phyloP scores from a whole-genome alignment of 2,113 vertebrate species.

The Microcebus lehilahytsara region DNA sequence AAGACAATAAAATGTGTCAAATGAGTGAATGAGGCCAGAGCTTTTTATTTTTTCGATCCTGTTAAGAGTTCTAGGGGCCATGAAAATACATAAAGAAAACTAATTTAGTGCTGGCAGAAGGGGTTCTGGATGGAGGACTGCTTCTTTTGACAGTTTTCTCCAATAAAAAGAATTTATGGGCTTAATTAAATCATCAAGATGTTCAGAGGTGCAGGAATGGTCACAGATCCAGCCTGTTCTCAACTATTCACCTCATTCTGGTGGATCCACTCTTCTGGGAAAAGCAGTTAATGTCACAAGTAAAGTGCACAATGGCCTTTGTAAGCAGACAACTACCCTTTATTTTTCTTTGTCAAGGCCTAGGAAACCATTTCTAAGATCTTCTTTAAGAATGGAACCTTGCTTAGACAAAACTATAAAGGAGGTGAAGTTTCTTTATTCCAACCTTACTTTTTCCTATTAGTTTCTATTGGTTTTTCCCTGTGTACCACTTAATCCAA shows the following conservation, averaged over 20 bases:
- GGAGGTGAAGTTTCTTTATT: neutral
- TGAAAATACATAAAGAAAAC: slow-evolving; percentile 22
- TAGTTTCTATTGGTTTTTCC: slow-evolving; percentile 11
- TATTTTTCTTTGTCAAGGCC: neutral
- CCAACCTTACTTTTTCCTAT: neutral
- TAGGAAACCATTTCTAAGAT: neutral
- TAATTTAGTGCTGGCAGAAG: slow-evolving; percentile 2
- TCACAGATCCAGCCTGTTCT: neutral
- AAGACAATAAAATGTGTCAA: slow-evolving; percentile 19
- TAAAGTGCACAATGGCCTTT: neutral
- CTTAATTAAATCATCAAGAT: slow-evolving; percentile 48
- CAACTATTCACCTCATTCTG: neutral
- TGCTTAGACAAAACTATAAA: neutral
- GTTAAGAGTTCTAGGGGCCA: slow-evolving; percentile 41
- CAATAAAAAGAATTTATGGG: slow-evolving; percentile 29
- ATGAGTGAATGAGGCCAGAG: neutral
- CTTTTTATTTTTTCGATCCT: slow-evolving; percentile 18
- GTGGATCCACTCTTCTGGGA: slow-evolving; percentile 11
- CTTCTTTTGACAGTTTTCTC: slow-evolving; percentile 18
- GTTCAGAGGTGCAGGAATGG: neutral
- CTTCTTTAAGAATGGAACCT: neutral
- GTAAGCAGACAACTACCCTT: neutral
- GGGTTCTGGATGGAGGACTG: neutral
- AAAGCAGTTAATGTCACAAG: neutral
- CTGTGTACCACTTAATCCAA: no score